Base-by-base conservation (phyloP, 2,888 invertebrate genomes). In the Ornithoptera priamus region DNA sequence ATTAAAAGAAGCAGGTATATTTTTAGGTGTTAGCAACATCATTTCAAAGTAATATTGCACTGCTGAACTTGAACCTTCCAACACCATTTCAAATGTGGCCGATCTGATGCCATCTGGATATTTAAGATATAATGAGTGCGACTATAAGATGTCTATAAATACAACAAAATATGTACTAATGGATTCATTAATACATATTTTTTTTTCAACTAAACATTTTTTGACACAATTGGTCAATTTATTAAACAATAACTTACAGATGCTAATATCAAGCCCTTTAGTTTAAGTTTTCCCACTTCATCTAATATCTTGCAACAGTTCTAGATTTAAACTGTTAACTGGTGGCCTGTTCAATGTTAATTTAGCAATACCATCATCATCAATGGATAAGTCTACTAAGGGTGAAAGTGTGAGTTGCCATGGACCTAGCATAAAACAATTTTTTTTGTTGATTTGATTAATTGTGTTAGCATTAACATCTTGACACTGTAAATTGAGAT, bases 321-420 rank as follows among this genome's bases (percentile, higher is more conserved):
- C 96, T 50, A 95, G 86, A 81, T 96, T 97, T 5, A 98, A 90
- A 69, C 96, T 95, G 89, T 97, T 98, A 0, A 97, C 97, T 6
- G 97, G 97, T 10, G 94, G 92, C 70, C 95, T 93, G 80, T 96
- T 95, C 94, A 98, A 93, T 0, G 95, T 95, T 67, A 97, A 87
- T 0, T 94, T 94, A 3, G 96, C 96, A 58, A 97, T 91, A 17
- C 97, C 96, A 77, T 94, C 94, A 71, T 94, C 93, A 75, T 95
- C 94, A 12, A 95, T 91, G 18, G 93, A 88, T 1, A 95, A 83
- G 65, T 93, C 93, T 1, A 95, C 93, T 58, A 95, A 77, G n/a
- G 93, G 93, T 3, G 87, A 86, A 86, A n/a, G 83, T 77, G 67
- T 87, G 84, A 66, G 84, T 80, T 3, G 91, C 86, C 84, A 92